Base-by-base conservation (phyloP, 2,888 invertebrate species). In the Invenusta paracnida region DNA sequence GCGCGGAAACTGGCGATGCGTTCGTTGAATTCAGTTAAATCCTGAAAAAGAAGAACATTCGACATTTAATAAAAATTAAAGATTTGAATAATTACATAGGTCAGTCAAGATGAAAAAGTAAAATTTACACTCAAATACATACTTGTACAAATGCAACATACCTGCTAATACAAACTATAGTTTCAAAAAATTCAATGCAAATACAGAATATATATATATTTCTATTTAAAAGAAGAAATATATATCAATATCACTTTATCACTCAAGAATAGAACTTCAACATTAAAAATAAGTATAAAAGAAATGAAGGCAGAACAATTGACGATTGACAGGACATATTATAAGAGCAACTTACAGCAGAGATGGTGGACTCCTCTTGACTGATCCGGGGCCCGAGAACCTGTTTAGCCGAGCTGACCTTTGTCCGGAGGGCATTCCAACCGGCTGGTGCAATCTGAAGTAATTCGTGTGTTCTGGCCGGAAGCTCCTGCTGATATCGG, bases 351-450 rank as follows among this genome's bases (percentile, higher is more conserved):
- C 48, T 48, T 17, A 48, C 48, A 48, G 48, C 48, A 17, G 48
- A 48, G 48, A 91, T 91, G 81, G 90, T 89, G 30, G 89, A 90
- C 0, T 90, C 90, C 86, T 91, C 91, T 87, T 91, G 90, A 87
- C 91, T 91, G 29, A 91, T 91, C 30, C 91, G 89, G 23, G 91
- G 91, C 2, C 91, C 91, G 25, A 91, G 89, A 85, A 91, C 89
- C 88, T 91, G 91, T 88, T 91, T 91, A 82, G 91, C 91, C 79
- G 90, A 88, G 0, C 90, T 91, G 30, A 91, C 91, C 87, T 91
- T 91, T 30, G 91, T 91, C 87, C 90, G 91, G 30, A 91, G 89
- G 87, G 89, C 91, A 86, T 89, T 91, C 91, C 91, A 91, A 29
- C 91, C 88, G 23, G 89, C 89, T 0, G 91, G 91, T 0, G 90